phyloP scores from a whole-genome alignment of 2,797 vertebrate genomes.

The Oreochromis mossambicus region DNA sequence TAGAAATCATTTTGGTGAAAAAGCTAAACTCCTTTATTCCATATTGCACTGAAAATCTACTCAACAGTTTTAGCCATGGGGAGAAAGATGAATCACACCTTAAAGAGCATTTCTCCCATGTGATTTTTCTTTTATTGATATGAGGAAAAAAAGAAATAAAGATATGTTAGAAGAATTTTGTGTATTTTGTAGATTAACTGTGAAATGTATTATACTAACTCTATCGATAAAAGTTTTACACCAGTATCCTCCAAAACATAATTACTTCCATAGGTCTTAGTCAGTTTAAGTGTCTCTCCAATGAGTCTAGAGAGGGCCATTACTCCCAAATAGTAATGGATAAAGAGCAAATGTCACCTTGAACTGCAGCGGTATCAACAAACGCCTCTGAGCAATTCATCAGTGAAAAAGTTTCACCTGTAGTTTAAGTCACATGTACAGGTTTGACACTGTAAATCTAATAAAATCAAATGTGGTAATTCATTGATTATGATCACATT shows the following conservation, averaged over 20 bases:
- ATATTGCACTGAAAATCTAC: not conserved
- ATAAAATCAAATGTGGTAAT: not conserved
- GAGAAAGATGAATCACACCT: not conserved
- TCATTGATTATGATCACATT: not conserved
- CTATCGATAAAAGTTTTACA: not conserved
- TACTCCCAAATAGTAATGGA: conserved; percentile 31
- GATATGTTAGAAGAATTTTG: not conserved
- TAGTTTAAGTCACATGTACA: not conserved
- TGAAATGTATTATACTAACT: not conserved
- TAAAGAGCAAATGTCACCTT: conserved; percentile 63
- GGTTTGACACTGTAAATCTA: not conserved
- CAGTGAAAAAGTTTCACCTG: not conserved
- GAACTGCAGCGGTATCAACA: not conserved
- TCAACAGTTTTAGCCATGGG: not conserved
- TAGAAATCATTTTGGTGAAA: not conserved
- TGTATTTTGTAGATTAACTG: not conserved
- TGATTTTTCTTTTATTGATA: not conserved
- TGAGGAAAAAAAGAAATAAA: not conserved
- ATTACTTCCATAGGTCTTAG: conserved; percentile 36
- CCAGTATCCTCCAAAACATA: conserved; percentile 13
- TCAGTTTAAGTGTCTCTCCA: conserved; percentile 41
- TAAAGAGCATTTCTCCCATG: not conserved
- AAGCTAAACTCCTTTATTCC: not conserved
- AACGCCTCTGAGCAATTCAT: not conserved
- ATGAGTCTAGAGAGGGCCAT: conserved; percentile 47